phyloP scores from a whole-genome alignment of 1,140 invertebrate species.

The Caenorhabditis tropicalis region DNA sequence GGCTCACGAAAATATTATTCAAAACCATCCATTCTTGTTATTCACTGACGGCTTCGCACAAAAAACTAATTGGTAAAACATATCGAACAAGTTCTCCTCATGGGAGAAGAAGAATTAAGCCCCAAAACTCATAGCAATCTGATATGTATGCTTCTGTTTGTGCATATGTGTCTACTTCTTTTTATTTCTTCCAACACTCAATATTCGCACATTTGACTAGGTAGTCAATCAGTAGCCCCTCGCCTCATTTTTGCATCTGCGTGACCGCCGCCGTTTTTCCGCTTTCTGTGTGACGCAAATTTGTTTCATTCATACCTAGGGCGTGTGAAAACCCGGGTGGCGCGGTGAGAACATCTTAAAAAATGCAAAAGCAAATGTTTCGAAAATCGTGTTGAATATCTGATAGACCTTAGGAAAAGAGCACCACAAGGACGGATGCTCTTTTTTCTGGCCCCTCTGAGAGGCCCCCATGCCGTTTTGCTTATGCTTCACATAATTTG shows the following conservation, averaged over 20 bases:
- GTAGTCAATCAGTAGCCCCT: constrained; percentile 18
- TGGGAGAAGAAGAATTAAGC: background rate
- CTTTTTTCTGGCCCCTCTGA: background rate
- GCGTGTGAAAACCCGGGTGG: no score
- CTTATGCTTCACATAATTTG: constrained; percentile 45
- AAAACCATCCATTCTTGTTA: no score
- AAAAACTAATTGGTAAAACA: background rate
- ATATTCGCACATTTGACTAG: constrained; percentile 31
- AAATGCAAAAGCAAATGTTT: constrained; percentile 6
- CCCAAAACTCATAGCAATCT: background rate
- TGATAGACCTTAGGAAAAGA: background rate
- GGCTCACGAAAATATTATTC: no score
- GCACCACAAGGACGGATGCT: constrained; percentile 6
- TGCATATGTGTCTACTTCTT: background rate
- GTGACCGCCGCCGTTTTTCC: background rate
- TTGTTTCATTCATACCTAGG: background rate
- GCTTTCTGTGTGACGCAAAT: background rate
- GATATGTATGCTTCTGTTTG: background rate
- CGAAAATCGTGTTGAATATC: constrained; percentile 16
- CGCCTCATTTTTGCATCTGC: background rate
- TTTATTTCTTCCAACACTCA: background rate
- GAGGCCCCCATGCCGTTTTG: constrained; percentile 39
- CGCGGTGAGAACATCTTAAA: no score
- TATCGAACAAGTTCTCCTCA: background rate
- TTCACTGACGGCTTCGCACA: no score